Evolutionary conservation across 2,888 invertebrate genomes (phyloP).

Genomic region (Stenichneumon culpator): DNA sequence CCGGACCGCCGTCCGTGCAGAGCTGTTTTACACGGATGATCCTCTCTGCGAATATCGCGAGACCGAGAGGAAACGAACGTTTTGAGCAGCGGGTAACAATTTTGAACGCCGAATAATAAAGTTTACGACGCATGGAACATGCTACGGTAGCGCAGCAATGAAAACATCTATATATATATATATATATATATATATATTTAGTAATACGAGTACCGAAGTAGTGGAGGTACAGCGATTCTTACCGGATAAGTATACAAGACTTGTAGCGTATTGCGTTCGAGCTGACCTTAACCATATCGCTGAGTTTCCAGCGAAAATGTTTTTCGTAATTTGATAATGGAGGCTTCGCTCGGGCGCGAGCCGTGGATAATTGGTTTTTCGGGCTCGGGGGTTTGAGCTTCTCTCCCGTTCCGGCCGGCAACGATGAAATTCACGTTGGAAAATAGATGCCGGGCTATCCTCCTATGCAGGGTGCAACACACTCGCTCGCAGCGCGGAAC

Average conservation of each 20-base stretch:
- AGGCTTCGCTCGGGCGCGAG: background rate
- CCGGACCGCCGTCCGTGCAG: background rate
- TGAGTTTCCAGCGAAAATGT: conserved; percentile 54
- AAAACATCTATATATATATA: background rate
- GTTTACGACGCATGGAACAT: conserved; percentile 36
- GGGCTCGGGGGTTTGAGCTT: conserved; percentile 26
- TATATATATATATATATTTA: no score
- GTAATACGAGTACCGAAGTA: background rate
- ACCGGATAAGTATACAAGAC: conserved; percentile 1
- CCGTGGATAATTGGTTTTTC: conserved; percentile 58
- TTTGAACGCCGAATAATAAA: conserved; percentile 41
- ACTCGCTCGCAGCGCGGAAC: background rate
- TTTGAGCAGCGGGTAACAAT: conserved; percentile 5
- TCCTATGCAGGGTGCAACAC: background rate
- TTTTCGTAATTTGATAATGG: conserved; percentile 53
- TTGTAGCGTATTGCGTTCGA: background rate
- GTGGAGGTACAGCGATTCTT: conserved; percentile 24
- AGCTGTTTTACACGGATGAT: conserved; percentile 5
- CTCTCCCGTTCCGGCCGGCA: conserved; percentile 3
- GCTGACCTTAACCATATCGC: conserved; percentile 60
- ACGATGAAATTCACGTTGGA: conserved; percentile 50
- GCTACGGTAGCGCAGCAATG: background rate
- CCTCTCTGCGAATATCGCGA: background rate
- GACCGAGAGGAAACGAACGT: conserved; percentile 1
- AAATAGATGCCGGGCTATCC: background rate